Conservation (phyloP, 2,797 vertebrate genomes). For the Lacerta agilis region DNA sequence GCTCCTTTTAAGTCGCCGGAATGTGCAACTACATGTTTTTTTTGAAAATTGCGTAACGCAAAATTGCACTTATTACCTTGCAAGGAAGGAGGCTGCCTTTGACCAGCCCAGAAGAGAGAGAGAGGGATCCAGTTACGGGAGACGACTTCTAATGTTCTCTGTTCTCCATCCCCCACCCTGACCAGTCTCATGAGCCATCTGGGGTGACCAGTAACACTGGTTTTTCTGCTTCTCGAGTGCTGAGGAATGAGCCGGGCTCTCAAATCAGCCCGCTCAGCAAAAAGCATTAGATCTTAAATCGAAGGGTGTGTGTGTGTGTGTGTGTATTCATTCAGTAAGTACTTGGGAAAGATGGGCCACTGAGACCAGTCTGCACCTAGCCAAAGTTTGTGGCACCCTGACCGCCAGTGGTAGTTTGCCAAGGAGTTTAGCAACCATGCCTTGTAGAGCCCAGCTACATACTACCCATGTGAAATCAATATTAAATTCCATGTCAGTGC, state of each 20-base stretch:
- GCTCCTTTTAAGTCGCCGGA: neutral
- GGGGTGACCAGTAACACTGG: neutral
- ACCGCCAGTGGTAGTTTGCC: no score
- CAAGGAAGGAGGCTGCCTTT: neutral
- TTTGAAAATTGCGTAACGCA: neutral
- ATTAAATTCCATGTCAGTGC: no score
- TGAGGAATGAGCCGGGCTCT: neutral
- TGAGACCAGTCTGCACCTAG: no score
- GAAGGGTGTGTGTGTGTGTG: neutral
- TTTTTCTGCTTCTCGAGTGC: neutral
- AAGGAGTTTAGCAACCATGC: no score
- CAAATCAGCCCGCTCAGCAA: neutral
- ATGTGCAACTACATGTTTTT: neutral
- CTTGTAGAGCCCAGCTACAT: no score
- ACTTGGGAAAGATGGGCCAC: no score
- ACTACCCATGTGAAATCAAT: no score
- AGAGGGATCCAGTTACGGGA: neutral
- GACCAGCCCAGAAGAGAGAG: neutral
- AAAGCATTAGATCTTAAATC: neutral
- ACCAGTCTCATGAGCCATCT: neutral
- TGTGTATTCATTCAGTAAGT: neutral
- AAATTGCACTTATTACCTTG: neutral
- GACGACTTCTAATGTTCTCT: neutral
- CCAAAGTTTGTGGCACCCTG: no score
- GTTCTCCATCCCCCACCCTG: neutral